A percentile compares a stretch with the other conserved stretches of the same genome.
Conservation (phyloP, 2,888 invertebrate species). For the Coelinius sp. region DNA sequence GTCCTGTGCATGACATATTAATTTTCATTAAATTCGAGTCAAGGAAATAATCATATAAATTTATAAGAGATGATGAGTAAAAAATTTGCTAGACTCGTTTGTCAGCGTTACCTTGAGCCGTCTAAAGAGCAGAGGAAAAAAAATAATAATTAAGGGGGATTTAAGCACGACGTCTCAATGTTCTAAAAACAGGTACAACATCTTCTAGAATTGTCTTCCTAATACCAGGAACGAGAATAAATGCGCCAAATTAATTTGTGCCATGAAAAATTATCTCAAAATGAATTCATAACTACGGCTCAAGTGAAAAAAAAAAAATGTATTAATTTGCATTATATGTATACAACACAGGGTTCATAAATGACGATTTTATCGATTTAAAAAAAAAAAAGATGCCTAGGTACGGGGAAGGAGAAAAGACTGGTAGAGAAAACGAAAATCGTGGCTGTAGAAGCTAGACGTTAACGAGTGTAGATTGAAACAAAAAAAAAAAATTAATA, state of each 20-base stretch:
- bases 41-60: neutral
- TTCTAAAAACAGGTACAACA: too few species aligned
- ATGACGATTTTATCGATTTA: conserved; percentile 60
- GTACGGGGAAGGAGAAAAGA: conserved; percentile 65
- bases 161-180: neutral
- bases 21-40: too few species aligned
- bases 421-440: conserved; percentile 60
- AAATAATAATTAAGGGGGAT: neutral
- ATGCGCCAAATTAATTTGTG: conserved; percentile 61
- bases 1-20: too few species aligned
- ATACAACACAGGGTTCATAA: conserved; percentile 55
- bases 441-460: conserved; percentile 51
- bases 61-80: neutral
- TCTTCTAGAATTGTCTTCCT: neutral
- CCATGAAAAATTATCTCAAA: conserved; percentile 54
- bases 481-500: conserved; percentile 11
- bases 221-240: conserved; percentile 10
- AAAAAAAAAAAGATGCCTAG: conserved; percentile 57
- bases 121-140: neutral
- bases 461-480: conserved; percentile 22
- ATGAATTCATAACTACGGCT: conserved; percentile 21
- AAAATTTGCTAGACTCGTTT: neutral
- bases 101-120: conserved; percentile 1
- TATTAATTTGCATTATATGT: conserved; percentile 26
- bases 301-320: conserved; percentile 33